Conservation (phyloP, 1,140 invertebrate species). For the Saccostrea echinata region DNA sequence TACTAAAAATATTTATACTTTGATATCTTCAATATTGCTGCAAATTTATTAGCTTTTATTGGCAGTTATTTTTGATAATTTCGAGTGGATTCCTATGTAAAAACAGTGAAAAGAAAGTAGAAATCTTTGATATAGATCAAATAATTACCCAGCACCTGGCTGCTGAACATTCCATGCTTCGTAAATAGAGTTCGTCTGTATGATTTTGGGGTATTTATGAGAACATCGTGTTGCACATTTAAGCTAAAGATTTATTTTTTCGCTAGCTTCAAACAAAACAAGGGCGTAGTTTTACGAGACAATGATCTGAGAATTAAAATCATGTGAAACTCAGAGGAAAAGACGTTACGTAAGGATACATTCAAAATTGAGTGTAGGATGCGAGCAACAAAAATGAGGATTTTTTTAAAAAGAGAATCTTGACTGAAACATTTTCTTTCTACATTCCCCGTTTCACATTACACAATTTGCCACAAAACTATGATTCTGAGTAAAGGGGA, state of each 20-base stretch:
- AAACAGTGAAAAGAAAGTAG: slow-evolving; percentile 27
- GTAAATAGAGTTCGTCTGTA: slow-evolving; percentile 11
- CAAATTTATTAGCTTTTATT: not conserved
- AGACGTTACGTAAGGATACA: not conserved
- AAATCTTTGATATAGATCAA: not conserved
- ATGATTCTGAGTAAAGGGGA: no score
- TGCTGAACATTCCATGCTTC: not conserved
- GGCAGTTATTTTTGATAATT: not conserved
- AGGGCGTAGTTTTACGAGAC: not conserved
- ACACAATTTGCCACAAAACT: no score
- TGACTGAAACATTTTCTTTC: no score
- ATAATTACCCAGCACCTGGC: slow-evolving; percentile 4
- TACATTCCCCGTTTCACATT: no score
- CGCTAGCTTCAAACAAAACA: not conserved
- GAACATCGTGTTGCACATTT: not conserved
- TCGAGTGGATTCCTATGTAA: not conserved
- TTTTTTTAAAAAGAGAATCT: no score
- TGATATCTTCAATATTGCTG: slow-evolving; percentile 9
- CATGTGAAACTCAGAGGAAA: not conserved
- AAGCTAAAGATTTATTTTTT: not conserved
- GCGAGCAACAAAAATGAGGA: no score
- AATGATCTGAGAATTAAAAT: slow-evolving; percentile 5
- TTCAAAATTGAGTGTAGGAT: not conserved
- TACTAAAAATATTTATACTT: slow-evolving; percentile 20
- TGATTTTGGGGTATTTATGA: slow-evolving; percentile 26